Conservation (phyloP, 23 tunicate species). For the Pegea sp. region DNA sequence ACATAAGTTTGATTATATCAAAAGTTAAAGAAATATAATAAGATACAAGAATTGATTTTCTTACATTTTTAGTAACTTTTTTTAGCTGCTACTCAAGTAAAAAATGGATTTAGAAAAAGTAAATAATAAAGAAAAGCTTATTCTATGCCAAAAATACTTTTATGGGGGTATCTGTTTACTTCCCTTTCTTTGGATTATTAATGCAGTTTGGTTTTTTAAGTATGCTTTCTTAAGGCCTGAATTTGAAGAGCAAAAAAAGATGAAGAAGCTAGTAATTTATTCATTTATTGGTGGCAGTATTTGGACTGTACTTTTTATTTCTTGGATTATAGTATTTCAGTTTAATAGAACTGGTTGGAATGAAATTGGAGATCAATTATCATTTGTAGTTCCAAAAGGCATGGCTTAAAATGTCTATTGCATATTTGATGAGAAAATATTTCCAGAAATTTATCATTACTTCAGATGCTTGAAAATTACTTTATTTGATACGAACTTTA, state of each 20-base stretch:
- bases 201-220: background rate
- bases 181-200: background rate
- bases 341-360: background rate
- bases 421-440: too few species aligned
- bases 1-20: too few species aligned
- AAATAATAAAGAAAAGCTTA: background rate
- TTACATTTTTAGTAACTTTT: too few species aligned
- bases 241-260: background rate
- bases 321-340: background rate
- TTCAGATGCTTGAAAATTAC: too few species aligned
- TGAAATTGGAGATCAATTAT: background rate
- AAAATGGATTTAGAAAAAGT: background rate
- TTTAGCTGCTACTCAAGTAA: too few species aligned
- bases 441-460: too few species aligned
- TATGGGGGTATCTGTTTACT: background rate
- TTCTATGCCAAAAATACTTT: background rate
- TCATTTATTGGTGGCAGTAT: background rate
- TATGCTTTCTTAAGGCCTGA: background rate
- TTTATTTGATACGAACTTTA: too few species aligned
- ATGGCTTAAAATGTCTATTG: constrained; percentile 1
- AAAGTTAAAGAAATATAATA: too few species aligned
- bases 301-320: background rate
- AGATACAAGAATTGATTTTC: too few species aligned
- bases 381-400: background rate
- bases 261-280: background rate